phyloP scores from a whole-genome alignment of 2,888 invertebrate species.

The Rhaphigaster nebulosa region DNA sequence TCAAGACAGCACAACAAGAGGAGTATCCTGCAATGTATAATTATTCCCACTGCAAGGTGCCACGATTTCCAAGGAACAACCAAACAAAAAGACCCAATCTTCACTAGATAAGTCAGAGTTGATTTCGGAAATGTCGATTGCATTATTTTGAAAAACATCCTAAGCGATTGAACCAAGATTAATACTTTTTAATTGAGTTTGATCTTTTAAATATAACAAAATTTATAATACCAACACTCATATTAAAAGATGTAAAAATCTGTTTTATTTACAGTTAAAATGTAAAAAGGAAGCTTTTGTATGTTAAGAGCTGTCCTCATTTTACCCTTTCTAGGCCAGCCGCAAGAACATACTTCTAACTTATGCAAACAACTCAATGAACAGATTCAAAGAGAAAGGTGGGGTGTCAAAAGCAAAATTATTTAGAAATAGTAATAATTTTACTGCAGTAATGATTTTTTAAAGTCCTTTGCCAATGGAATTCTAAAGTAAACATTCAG shows the following conservation, averaged over 20 bases:
- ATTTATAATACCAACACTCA: neutral
- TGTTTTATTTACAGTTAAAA: neutral
- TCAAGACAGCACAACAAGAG: neutral
- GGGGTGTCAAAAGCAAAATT: neutral
- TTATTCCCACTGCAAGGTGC: neutral
- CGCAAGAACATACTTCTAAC: constrained; percentile 8
- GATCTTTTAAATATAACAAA: too few relatives aligned
- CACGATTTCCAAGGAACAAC: neutral
- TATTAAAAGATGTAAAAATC: too few relatives aligned
- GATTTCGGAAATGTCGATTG: neutral
- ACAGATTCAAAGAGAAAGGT: neutral
- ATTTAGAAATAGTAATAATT: neutral
- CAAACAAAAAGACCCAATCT: neutral
- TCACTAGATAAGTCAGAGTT: neutral
- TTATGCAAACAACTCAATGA: constrained; percentile 11
- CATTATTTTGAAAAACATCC: neutral
- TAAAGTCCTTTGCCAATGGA: neutral
- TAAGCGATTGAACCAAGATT: neutral
- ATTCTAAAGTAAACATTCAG: neutral
- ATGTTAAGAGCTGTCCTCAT: constrained; percentile 7
- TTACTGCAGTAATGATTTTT: neutral
- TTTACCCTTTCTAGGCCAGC: neutral
- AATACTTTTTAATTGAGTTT: neutral
- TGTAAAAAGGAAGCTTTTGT: neutral
- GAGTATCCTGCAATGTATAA: neutral